Evolutionary conservation across 2,113 vertebrate genomes (phyloP).

Genomic region (Eudyptes chrysolophus): DNA sequence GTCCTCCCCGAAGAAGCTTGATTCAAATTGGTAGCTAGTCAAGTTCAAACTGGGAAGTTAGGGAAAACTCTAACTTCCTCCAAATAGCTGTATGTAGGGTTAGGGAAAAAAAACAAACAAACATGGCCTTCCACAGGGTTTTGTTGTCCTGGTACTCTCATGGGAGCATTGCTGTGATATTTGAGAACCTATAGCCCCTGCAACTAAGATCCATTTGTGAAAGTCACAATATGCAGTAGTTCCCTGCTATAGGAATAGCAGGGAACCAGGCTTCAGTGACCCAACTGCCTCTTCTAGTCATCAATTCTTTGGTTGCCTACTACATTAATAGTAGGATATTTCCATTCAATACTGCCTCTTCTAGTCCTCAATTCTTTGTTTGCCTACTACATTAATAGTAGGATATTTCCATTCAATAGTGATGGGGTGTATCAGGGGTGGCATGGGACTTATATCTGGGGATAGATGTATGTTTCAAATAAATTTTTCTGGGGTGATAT

Average conservation of each 20-base stretch:
- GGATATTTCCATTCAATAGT: not conserved
- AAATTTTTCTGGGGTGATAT: not conserved
- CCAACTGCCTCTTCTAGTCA: not conserved
- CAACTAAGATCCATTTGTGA: not conserved
- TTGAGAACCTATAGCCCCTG: not conserved
- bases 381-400: not conserved
- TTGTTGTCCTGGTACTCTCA: not conserved
- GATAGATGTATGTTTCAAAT: not conserved
- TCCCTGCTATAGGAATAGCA: not conserved
- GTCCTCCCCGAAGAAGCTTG: not conserved
- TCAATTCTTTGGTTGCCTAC: not conserved
- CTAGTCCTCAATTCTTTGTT: not conserved
- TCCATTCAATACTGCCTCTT: not conserved
- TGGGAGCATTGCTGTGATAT: not conserved
- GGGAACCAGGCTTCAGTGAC: not conserved
- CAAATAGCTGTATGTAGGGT: not conserved
- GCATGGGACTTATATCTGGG: not conserved
- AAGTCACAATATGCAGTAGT: not conserved
- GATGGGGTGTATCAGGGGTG: accelerated
- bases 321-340: not conserved
- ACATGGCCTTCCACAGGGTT: not conserved
- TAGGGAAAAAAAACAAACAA: not conserved
- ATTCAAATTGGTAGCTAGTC: not conserved
- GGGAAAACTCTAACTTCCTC: not conserved
- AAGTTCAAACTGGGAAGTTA: not conserved